Base-by-base conservation (phyloP, 2,797 vertebrate genomes). In the Pogonophryne albipinna region DNA sequence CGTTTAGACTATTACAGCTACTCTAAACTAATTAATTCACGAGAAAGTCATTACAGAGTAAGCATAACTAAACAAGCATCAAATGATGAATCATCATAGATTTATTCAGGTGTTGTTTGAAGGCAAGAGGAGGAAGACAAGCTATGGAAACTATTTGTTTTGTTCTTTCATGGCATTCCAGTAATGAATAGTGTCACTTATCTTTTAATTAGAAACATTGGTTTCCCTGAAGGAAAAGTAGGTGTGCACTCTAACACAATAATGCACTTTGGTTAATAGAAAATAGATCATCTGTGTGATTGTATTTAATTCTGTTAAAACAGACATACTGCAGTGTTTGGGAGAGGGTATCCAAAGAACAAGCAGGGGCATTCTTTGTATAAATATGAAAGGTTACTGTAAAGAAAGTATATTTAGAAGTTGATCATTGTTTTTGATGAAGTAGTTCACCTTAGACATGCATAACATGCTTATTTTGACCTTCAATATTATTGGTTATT, bases 401-500 rank as follows among this genome's bases (percentile, higher is more conserved):
- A 27, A 27, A 27, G 27, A 27, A 27, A 27, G 4, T 27, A 27
- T 27, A 27, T 27, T 27, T 27, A 27, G 27, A 27, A 27, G 27
- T 27, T 4, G 27, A 27, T 27, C 27, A 27, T 27, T 27, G 27
- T 27, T 27, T 27, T 27, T 27, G 27, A 27, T 27, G 27, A 27
- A 27, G 27, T 4, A 27, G 27, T 27, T 27, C 27, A 27, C 27
- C 27, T 27, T 27, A 27, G 27, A 27, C 27, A 27, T 27, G 27
- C 27, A 27, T 27, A 27, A 27, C 27, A 27, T 27, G 27, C 27
- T 27, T 27, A 27, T 23, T 76, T 76, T n/a, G n/a, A n/a, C n/a
- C n/a, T n/a, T n/a, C n/a, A n/a, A n/a, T n/a, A n/a, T 62, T 70
- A 16, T 82, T 70, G 49, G 47, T 60, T 60, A 71, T 62, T 34